Base-by-base conservation (phyloP, 1,140 invertebrate genomes). In the Microplitis mediator region DNA sequence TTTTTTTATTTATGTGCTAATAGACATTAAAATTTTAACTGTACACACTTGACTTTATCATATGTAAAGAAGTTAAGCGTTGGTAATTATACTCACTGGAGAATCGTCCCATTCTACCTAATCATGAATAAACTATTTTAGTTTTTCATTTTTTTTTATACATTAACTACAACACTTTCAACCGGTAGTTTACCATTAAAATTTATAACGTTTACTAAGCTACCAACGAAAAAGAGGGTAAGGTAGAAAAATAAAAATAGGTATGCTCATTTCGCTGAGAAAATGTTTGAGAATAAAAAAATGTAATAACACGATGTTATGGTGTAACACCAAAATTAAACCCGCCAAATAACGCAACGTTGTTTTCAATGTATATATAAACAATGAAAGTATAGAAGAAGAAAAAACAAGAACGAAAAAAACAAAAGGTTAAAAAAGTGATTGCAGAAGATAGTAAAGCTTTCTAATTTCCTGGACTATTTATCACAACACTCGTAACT, bases 261-360 rank as follows among this genome's bases (percentile, higher is more conserved):
- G 13, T 61, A 56, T 66, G 32, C 63, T 32, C 61, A 71, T 51
- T 62, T 50, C 6, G 34, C 31, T 36, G 36, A 45, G 52, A 64
- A 45, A 14, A 11, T n/a, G 68, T 58, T 16, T 16, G 34, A 62
- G 45, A 67, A 35, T 67, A 45, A 71, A 71, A 52, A 67, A 51
- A 62, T 9, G 60, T 73, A 68, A 68, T 68, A 63, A 68, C 71
- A 36, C 71, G 65, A 68, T 73, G 67, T 73, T 58, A 58, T 73
- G 64, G 71, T 13, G 62, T 62, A 71, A 71, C 51, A 58, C 54
- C 35, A 14, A 66, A 52, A 73, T 73, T 68, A 68, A 62, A 73
- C 36, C 67, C 62, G 14, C n/a, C 45, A 11, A 61, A n/a, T 8
- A 39, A 4, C 4, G 62, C 4, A 9, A 3, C 0, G 62, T 34